phyloP scores from a whole-genome alignment of 1,140 invertebrate species.

The Argopecten irradians region DNA sequence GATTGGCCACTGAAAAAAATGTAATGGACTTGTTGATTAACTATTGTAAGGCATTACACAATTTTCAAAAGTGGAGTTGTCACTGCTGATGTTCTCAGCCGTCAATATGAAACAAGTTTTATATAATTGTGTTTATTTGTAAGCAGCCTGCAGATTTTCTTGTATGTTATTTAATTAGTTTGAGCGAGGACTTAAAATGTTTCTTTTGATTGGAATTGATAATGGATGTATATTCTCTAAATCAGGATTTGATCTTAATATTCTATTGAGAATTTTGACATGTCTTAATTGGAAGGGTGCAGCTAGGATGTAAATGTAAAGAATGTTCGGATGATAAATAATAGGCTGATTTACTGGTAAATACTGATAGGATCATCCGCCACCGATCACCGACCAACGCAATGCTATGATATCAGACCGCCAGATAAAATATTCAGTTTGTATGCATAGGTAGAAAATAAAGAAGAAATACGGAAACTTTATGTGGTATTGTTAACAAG shows the following conservation, averaged over 20 bases:
- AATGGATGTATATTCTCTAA: too few species aligned
- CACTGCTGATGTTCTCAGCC: not conserved
- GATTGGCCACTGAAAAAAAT: too few species aligned
- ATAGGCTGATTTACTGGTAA: not conserved
- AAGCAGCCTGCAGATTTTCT: not conserved
- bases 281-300: not conserved
- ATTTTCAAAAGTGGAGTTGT: too few species aligned
- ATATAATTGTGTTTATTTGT: not conserved
- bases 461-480: not conserved
- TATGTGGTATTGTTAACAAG: not conserved
- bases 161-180: too few species aligned
- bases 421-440: not conserved
- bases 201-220: too few species aligned
- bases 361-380: not conserved
- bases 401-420: not conserved
- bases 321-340: not conserved
- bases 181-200: too few species aligned
- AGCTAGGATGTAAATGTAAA: not conserved
- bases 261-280: not conserved
- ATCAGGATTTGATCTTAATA: too few species aligned
- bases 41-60: too few species aligned
- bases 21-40: not conserved
- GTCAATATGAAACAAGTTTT: not conserved
- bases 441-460: not conserved
- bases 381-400: not conserved